A percentile compares a stretch with the other conserved stretches of the same genome.
Conservation (phyloP, 2,888 invertebrate genomes). For the Anarsia innoxiella region DNA sequence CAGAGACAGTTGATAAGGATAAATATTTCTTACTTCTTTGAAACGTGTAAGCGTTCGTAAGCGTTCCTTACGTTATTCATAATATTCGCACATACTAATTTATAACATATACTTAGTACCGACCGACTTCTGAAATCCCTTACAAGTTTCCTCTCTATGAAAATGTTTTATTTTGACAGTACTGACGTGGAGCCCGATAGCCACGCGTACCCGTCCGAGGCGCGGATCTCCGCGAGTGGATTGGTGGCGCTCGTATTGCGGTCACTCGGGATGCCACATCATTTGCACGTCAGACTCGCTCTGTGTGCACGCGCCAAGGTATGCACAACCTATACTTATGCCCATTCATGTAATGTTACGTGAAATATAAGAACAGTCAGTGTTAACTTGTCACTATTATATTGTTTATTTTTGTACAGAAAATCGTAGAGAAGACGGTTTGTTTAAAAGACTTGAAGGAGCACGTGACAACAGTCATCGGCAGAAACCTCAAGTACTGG, state of each 20-base stretch:
- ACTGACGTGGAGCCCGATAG: constrained; percentile 77
- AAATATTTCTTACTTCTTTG: no score
- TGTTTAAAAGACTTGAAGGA: constrained; percentile 68
- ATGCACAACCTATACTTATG: constrained; percentile 13
- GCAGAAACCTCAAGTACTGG: constrained; percentile 71
- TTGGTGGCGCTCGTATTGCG: constrained; percentile 83
- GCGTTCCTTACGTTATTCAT: no score
- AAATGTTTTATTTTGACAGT: no score
- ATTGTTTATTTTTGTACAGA: constrained; percentile 51
- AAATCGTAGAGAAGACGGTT: constrained; percentile 42
- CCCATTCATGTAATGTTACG: no score
- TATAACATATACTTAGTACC: no score
- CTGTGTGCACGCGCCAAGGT: constrained; percentile 69
- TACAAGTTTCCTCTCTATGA: no score
- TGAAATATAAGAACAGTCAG: no score
- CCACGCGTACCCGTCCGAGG: constrained; percentile 77
- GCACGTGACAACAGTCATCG: constrained; percentile 66
- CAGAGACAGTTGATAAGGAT: no score
- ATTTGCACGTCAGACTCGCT: constrained; percentile 70
- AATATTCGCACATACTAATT: no score
- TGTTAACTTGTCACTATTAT: no score
- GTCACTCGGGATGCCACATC: constrained; percentile 74
- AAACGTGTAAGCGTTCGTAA: no score
- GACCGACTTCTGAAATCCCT: no score
- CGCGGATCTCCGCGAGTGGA: constrained; percentile 79